Evolutionary conservation across 1,140 invertebrate species (phyloP).

Genomic region (Eupristina koningsbergeri): DNA sequence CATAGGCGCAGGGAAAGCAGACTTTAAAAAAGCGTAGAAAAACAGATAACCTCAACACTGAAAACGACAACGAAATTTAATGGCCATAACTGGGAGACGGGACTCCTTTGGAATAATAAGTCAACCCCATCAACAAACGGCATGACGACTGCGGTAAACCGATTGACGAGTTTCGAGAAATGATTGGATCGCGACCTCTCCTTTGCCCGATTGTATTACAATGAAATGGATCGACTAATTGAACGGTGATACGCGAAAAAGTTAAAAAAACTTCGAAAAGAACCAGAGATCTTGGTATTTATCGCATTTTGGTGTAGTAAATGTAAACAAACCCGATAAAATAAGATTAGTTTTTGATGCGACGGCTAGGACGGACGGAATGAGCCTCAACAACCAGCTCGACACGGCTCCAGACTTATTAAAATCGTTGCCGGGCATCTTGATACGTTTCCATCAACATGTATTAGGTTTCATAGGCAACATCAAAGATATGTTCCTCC

Average conservation of each 20-base stretch:
- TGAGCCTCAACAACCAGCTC: slow-evolving; percentile 46
- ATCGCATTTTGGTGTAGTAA: slow-evolving; percentile 39
- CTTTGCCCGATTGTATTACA: neutral
- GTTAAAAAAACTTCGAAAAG: neutral
- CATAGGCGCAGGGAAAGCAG: neutral
- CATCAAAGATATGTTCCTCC: slow-evolving; percentile 49
- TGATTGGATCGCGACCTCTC: neutral
- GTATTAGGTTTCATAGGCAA: slow-evolving; percentile 32
- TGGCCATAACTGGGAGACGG: neutral
- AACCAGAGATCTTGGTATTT: neutral
- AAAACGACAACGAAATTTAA: neutral
- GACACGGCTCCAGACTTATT: slow-evolving; percentile 43
- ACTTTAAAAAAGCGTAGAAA: neutral
- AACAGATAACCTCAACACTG: neutral
- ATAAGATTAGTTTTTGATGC: slow-evolving; percentile 51
- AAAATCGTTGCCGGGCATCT: slow-evolving; percentile 33
- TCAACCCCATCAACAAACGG: neutral
- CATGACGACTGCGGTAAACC: neutral
- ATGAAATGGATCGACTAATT: slow-evolving; percentile 16
- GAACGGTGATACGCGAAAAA: neutral
- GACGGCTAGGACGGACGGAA: slow-evolving; percentile 28
- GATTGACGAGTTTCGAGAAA: neutral
- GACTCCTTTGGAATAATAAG: neutral
- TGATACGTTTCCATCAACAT: slow-evolving; percentile 28
- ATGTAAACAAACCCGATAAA: slow-evolving; percentile 42